Conservation (phyloP, 1,140 invertebrate species). For the Lutraria rhynchaena region DNA sequence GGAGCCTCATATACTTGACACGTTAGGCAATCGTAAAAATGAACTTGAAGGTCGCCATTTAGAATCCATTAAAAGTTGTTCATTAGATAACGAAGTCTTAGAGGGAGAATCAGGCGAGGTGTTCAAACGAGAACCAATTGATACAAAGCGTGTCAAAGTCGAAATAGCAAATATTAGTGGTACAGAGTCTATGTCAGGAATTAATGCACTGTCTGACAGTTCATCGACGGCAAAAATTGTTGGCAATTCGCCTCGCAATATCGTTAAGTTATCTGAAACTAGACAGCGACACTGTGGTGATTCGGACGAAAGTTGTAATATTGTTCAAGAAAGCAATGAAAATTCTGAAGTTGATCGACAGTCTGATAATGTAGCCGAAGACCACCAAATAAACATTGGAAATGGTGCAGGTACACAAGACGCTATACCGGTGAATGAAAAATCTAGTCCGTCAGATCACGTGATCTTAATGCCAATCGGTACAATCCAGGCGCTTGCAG, state of each 20-base stretch:
- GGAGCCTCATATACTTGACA: not conserved
- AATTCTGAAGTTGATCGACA: not conserved
- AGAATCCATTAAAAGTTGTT: constrained; percentile 2
- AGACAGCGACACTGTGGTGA: not conserved
- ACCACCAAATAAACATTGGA: not conserved
- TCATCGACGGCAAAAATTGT: too few relatives aligned
- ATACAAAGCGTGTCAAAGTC: not conserved
- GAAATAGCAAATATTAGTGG: not conserved
- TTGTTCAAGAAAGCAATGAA: not conserved
- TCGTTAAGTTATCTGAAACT: not conserved
- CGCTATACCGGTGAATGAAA: not conserved
- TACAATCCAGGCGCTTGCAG: constrained; percentile 14
- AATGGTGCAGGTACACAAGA: too few relatives aligned
- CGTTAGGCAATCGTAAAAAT: not conserved
- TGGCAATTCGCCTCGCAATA: too few relatives aligned
- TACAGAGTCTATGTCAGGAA: too few relatives aligned
- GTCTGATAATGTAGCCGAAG: not conserved
- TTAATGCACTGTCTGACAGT: too few relatives aligned
- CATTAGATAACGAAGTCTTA: not conserved
- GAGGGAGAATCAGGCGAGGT: not conserved
- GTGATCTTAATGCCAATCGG: constrained; percentile 34
- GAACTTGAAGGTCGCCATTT: not conserved
- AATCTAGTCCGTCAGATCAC: constrained; percentile 2
- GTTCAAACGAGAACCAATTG: not conserved
- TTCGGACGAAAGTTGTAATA: not conserved